phyloP scores from a whole-genome alignment of 53 echinoderm and acorn worm species.

The Apostichopus leukothele region DNA sequence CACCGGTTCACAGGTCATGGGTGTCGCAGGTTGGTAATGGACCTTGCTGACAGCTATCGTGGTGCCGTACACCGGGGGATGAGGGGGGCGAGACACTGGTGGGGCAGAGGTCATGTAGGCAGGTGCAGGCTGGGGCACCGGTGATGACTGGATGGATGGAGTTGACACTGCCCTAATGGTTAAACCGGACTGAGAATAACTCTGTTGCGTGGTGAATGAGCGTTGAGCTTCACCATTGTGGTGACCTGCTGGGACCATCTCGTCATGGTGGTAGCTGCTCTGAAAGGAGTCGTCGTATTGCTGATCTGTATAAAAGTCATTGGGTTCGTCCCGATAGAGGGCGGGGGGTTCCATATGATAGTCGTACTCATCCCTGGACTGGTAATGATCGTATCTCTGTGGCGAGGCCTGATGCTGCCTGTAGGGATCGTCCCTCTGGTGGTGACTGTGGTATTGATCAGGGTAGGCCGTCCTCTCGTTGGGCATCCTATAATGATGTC shows the following conservation, averaged over 20 bases:
- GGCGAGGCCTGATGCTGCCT: constrained; percentile 43
- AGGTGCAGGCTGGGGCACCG: constrained; percentile 79
- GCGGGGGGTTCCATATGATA: not conserved
- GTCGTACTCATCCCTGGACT: constrained; percentile 28
- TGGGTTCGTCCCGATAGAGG: not conserved
- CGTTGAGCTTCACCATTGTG: constrained; percentile 44
- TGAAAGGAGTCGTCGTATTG: not conserved
- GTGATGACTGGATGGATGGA: constrained; percentile 20
- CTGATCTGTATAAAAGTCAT: constrained; percentile 23
- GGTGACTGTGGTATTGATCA: constrained; percentile 53
- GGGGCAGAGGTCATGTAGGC: constrained; percentile 95
- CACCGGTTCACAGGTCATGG: constrained; percentile 98
- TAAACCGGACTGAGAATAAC: constrained; percentile 44
- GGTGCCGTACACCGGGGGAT: constrained; percentile 76
- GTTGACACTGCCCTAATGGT: constrained; percentile 43
- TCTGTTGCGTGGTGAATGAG: constrained; percentile 50
- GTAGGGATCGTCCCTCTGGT: constrained; percentile 48
- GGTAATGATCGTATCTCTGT: constrained; percentile 36
- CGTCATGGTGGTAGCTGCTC: not conserved
- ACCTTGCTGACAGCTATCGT: constrained; percentile 91
- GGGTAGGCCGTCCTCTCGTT: constrained; percentile 6
- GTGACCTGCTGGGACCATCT: not conserved
- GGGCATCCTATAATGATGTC: not conserved
- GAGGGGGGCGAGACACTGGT: constrained; percentile 69
- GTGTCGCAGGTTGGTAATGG: constrained; percentile 89